Conservation (phyloP, 2,113 vertebrate genomes). For the Tonatia bakeri region DNA sequence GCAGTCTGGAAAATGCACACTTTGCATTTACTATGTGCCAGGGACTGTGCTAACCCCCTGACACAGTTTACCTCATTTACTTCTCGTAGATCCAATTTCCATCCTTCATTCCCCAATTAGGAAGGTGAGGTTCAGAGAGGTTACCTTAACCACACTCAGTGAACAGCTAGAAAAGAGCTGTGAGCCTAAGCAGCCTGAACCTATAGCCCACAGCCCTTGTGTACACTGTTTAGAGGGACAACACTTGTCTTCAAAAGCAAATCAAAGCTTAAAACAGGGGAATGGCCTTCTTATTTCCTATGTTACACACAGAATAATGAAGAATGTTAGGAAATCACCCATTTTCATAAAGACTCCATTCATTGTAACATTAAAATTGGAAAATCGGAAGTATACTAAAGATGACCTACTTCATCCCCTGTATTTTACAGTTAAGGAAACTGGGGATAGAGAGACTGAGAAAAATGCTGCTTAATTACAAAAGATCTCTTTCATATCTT, state of each 20-base stretch:
- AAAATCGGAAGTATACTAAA: not conserved
- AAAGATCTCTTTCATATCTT: not conserved
- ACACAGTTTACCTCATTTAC: not conserved
- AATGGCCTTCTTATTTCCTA: not conserved
- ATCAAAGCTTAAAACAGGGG: not conserved
- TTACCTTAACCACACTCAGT: not conserved
- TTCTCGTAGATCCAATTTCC: not conserved
- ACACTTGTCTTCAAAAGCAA: not conserved
- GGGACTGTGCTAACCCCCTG: not conserved
- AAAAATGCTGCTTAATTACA: not conserved
- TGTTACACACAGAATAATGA: not conserved
- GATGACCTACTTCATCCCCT: not conserved
- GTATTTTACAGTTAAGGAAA: slow-evolving; percentile 4
- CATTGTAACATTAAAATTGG: not conserved
- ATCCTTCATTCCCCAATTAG: not conserved
- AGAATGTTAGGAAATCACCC: not conserved
- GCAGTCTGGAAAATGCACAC: not conserved
- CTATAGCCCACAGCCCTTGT: not conserved
- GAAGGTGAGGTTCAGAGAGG: not conserved
- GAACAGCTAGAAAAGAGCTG: not conserved
- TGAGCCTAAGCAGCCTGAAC: not conserved
- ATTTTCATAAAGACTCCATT: not conserved
- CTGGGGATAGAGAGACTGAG: not conserved
- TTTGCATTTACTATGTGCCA: not conserved
- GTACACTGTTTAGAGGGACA: not conserved